phyloP scores from a whole-genome alignment of 2,888 invertebrate genomes.

The Elysia crispata region DNA sequence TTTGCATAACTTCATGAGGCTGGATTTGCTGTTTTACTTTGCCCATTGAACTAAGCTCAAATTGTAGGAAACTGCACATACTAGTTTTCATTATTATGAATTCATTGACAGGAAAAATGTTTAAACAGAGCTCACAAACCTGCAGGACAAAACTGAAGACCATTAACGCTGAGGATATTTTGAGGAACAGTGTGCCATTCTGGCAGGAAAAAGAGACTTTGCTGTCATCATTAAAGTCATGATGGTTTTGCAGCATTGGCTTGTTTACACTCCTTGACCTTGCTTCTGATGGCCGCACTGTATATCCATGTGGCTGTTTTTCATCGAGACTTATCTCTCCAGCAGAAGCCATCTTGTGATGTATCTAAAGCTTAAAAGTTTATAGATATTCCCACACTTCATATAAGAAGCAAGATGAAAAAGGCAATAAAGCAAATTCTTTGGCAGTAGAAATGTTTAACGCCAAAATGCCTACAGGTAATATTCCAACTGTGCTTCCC shows the following conservation, averaged over 20 bases:
- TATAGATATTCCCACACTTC: too few species aligned
- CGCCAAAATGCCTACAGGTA: too few species aligned
- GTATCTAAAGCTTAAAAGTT: neutral
- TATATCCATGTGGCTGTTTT: neutral
- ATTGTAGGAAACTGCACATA: too few species aligned
- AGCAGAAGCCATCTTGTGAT: neutral
- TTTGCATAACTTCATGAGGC: too few species aligned
- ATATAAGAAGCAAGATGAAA: too few species aligned
- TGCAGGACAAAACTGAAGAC: constrained; percentile 38
- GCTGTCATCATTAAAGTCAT: constrained; percentile 20
- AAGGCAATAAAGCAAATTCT: too few species aligned
- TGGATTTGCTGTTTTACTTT: too few species aligned
- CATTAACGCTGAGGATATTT: constrained; percentile 29
- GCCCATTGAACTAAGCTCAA: too few species aligned
- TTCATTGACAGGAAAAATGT: neutral
- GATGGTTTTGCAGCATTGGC: neutral
- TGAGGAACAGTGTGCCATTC: constrained; percentile 38
- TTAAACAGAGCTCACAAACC: constrained; percentile 30
- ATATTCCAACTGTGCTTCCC: too few species aligned
- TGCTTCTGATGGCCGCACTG: neutral
- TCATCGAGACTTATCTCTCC: neutral
- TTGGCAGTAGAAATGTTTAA: too few species aligned
- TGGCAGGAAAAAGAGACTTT: constrained; percentile 43
- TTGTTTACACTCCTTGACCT: neutral
- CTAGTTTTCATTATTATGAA: too few species aligned